Base-by-base conservation (phyloP, 2,113 vertebrate genomes). In the Etheostoma cragini region DNA sequence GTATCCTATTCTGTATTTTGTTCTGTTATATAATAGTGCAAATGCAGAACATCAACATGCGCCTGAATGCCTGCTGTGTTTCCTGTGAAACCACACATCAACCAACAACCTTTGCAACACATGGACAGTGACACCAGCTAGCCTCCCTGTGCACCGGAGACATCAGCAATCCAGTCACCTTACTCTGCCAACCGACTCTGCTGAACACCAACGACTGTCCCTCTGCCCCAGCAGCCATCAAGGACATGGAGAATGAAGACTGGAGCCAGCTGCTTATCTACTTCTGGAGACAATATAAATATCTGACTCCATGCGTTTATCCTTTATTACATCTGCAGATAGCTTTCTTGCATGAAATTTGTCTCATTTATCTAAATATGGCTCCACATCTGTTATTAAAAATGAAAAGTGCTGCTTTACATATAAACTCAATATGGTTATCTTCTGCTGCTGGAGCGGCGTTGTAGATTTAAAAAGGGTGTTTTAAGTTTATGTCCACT, bases 201-300 rank as follows among this genome's bases (percentile, higher is more conserved):
- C 71, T 82, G 87, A 87, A 89, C 84, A 79, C 71, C 72, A 89
- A 87, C 47, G 17, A 87, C 54, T 2, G 42, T 67, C 71, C 54
- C 46, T 24, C 64, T 1, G 57, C 77, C 72, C 69, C 68, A 54
- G 71, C 67, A 21, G 73, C 53, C 75, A 50, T 30, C 46, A 66
- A 79, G 75, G 71, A 80, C 22, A 22, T 6, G 13, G 60, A 33
- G 46, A 46, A 19, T 30, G 16, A 21, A 17, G 33, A 45, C 12
- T 4, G 53, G 12, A 0, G 22, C 60, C 70, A 72, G 72, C 60
- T 66, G 76, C 42, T 78, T 26, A 66, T 75, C 66, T 60, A 12
- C 60, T 26, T 67, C 76, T 49, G 49, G 50, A 72, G 53, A 72
- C 49, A 47, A 45, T 72, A 60, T 61, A 49, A 66, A 74, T 42